Base-by-base conservation (phyloP, 2,113 vertebrate species). In the Silurus glanis region DNA sequence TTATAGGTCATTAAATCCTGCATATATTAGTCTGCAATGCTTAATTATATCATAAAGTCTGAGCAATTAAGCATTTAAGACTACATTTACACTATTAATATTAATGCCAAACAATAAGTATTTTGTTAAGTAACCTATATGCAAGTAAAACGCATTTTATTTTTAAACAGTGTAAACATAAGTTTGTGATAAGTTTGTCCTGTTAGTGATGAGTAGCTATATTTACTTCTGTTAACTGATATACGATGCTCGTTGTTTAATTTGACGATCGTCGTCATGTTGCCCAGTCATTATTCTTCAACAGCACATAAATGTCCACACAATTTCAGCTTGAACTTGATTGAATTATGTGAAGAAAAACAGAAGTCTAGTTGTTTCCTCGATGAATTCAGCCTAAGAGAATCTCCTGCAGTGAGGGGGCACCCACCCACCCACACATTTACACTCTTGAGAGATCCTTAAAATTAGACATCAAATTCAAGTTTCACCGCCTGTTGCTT, bases 301-400 rank as follows among this genome's bases (percentile, higher is more conserved):
- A 69, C 81, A 72, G 72, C 23, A 79, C 28, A 80, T 84, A 78
- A 47, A 74, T 6, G 9, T 17, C 28, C 72, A 9, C 25, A 67
- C 58, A 84, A 80, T 61, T 23, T 61, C 84, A 47, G 58, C 66
- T 25, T 88, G 84, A 84, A 81, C 78, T 86, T 86, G 76, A 82
- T 67, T 87, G 80, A 89, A 72, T 85, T 89, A 90, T 82, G 67
- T 74, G 64, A 84, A n/a, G n/a, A 84, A 87, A 88, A 88, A 81
- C 47, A 86, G 79, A 80, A 85, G 86, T 83, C 86, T 62, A 69
- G 82, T 82, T 79, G 64, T 84, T 64, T 86, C 55, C 19, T 78
- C 56, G 64, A 86, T 88, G 78, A 89, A 87, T 90, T 88, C 82
- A 90, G 81, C 82, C 85, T 69, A 47, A 82, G 86, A 75, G 82